Evolutionary conservation across 2,888 invertebrate species (phyloP), one percentile per base, ranked within the genome.

Genomic region (Loripinus fragilis): DNA sequence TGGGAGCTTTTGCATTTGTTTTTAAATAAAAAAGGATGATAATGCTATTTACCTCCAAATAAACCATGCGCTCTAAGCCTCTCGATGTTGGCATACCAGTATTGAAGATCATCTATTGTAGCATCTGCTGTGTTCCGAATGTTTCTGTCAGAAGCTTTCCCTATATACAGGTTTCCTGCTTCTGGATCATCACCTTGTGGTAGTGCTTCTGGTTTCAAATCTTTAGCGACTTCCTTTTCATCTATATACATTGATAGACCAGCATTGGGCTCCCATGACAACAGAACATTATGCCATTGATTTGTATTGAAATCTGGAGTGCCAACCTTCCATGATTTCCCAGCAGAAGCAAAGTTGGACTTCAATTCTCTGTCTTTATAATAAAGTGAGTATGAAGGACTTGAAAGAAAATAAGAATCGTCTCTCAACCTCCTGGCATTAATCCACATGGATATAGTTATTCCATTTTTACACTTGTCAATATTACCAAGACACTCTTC

Each of bases 61-160:
- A 85, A 80, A 15, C 89, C 88, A 8, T 81, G 81, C 0, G 87
- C 81, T 23, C 79, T 66, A 15, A 91, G 82, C 66, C 88, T 79
- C 20, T 92, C 91, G 8, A 89, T 81, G 66, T 89, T 88, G 0
- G 91, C 91, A 80, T 91, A 90, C 90, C 91, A 92, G 77, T 88
- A 90, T 79, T 92, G 90, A 7, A 93, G 76, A 60, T 93, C 93
- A 77, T 93, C 93, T n/a, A 91, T 87, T 50, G 85, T 74, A 25
- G 86, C 86, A 64, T 90, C 80, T 15, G 91, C 87, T 5, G 89
- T 88, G n/a, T 70, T 68, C 8, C 78, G 76, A 17, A 68, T 42
- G 41, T 74, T 74, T 10, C 74, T 78, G 2, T 72, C 81, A 41
- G 88, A 80, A 33, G 87, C 80, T 23, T 88, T 84, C 42, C 93